A percentile compares a stretch with the other conserved stretches of the same genome.
phyloP scores from a whole-genome alignment of 1,140 invertebrate genomes.

The Polypedilum vanderplanki region DNA sequence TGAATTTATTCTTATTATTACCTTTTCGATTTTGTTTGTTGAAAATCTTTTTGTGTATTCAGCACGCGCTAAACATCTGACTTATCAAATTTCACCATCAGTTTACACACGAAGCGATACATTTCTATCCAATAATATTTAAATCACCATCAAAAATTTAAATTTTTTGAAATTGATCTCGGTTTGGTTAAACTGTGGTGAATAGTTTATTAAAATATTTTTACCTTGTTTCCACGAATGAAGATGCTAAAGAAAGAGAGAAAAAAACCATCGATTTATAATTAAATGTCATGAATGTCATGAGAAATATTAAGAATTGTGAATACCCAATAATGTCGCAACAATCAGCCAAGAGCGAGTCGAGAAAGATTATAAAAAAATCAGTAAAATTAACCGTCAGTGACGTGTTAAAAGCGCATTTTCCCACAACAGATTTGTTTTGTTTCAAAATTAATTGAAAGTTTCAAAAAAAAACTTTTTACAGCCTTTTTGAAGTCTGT shows the following conservation, averaged over 20 bases:
- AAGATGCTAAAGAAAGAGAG: not conserved
- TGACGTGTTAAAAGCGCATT: no score
- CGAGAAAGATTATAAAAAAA: not conserved
- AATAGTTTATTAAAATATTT: no score
- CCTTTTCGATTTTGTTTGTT: no score
- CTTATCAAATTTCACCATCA: not conserved
- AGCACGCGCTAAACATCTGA: constrained; percentile 3
- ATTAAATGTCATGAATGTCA: constrained; percentile 23
- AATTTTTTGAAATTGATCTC: no score
- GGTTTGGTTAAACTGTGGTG: no score
- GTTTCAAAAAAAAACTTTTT: no score
- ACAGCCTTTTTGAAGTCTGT: no score
- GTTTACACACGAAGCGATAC: not conserved
- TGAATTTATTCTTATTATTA: not conserved
- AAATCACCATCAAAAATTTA: no score
- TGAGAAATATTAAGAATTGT: not conserved
- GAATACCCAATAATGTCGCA: constrained; percentile 17
- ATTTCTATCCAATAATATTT: not conserved
- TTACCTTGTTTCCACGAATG: no score
- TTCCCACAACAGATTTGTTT: no score
- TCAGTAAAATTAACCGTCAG: no score
- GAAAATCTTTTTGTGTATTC: not conserved
- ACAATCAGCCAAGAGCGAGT: not conserved
- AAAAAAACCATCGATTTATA: not conserved
- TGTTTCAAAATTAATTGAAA: no score